Evolutionary conservation across 2,888 invertebrate genomes (phyloP).

Genomic region (Drosophila buzzatii): DNA sequence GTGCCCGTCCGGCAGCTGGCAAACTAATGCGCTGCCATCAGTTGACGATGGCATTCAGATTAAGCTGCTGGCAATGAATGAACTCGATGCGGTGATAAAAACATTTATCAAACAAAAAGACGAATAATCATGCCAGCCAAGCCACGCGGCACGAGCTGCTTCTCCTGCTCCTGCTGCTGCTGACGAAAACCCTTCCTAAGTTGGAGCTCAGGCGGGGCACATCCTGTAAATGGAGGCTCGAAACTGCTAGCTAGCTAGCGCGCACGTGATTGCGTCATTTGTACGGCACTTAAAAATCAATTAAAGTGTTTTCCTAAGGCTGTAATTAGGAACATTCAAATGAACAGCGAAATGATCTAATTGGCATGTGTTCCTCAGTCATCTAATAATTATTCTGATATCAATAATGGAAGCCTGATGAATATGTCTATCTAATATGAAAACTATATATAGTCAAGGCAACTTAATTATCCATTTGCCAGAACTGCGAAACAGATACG

Average conservation of each 20-base stretch:
- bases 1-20: slow-evolving; percentile 54
- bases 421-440: neutral
- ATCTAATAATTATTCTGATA: neutral
- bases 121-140: slow-evolving; percentile 81
- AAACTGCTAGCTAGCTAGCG: slow-evolving; percentile 11
- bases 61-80: slow-evolving; percentile 85
- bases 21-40: slow-evolving; percentile 85
- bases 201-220: slow-evolving; percentile 4
- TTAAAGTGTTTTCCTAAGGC: slow-evolving; percentile 53
- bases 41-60: slow-evolving; percentile 85
- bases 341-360: neutral
- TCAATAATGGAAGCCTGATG: neutral
- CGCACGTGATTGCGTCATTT: slow-evolving; percentile 71
- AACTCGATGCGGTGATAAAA: slow-evolving; percentile 85
- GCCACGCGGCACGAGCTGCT: slow-evolving; percentile 54
- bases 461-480: neutral
- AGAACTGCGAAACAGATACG: no score
- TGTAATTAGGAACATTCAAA: slow-evolving; percentile 31
- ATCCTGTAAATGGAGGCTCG: slow-evolving; percentile 8
- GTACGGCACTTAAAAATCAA: slow-evolving; percentile 78
- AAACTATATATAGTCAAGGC: neutral
- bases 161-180: slow-evolving; percentile 18
- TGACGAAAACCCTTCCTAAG: slow-evolving; percentile 43
- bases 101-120: slow-evolving; percentile 84
- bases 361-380: slow-evolving; percentile 2